Percentiles rank a stretch among this genome's conserved stretches.
Conservation (phyloP, 2,113 vertebrate species). For the Tupaia tana region DNA sequence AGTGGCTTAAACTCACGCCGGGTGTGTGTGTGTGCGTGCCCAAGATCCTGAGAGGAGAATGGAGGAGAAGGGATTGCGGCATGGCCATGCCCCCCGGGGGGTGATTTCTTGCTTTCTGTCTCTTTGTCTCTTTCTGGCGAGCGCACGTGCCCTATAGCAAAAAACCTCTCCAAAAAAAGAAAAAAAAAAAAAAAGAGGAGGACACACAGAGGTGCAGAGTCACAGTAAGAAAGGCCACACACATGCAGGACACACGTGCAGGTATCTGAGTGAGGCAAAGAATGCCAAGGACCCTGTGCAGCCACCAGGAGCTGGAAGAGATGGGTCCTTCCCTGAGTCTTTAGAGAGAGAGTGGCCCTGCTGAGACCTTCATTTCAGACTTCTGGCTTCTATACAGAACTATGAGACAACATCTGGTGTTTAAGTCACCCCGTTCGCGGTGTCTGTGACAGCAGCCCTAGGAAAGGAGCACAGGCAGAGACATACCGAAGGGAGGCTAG, state of each 20-base stretch:
- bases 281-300: rapidly evolving
- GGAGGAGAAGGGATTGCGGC: too few relatives aligned
- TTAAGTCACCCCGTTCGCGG: not conserved
- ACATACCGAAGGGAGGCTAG: not conserved
- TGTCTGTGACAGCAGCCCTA: not conserved
- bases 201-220: not conserved
- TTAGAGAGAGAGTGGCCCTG: not conserved
- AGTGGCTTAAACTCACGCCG: too few relatives aligned
- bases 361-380: not conserved
- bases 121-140: too few relatives aligned
- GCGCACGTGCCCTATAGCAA: too few relatives aligned
- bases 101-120: too few relatives aligned
- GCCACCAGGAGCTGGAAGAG: not conserved
- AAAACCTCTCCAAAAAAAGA: rapidly evolving
- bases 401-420: not conserved
- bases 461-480: not conserved
- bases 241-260: not conserved
- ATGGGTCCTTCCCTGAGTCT: not conserved
- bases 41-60: too few relatives aligned
- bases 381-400: not conserved
- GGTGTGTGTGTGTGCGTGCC: too few relatives aligned
- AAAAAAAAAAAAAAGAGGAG: not conserved
- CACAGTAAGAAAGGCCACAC: not conserved
- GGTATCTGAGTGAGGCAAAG: rapidly evolving
- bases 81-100: too few relatives aligned